Evolutionary conservation across 2,113 vertebrate species (phyloP).

Genomic region (Steatornis caripensis): DNA sequence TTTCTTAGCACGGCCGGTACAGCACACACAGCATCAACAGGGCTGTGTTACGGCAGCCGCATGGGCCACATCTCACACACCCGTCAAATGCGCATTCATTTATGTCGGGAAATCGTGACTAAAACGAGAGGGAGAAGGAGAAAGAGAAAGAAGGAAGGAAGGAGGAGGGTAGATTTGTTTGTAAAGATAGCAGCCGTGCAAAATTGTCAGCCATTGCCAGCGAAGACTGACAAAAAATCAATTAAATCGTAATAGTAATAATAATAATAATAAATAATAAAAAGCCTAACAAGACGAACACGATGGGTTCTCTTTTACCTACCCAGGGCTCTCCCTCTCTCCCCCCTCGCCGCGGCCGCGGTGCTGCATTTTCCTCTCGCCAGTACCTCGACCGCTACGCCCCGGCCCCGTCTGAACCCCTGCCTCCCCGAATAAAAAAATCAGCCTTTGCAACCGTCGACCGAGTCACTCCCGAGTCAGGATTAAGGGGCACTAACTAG

Average conservation of each 20-base stretch:
- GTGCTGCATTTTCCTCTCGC: background rate
- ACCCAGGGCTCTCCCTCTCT: background rate
- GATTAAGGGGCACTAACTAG: conserved; percentile 52
- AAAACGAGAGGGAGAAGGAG: background rate
- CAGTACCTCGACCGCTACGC: background rate
- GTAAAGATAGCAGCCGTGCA: background rate
- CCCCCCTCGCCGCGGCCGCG: background rate
- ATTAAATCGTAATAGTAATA: too few species aligned
- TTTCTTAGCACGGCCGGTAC: background rate
- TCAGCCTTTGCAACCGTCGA: background rate
- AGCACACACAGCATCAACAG: background rate
- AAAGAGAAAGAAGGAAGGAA: background rate
- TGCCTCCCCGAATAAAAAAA: background rate
- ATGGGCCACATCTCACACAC: background rate
- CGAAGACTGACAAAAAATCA: background rate
- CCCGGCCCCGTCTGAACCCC: background rate
- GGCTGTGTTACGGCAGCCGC: background rate
- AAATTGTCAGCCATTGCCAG: background rate
- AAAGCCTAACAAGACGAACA: background rate
- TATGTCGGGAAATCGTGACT: background rate
- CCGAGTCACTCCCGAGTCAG: conserved; percentile 10
- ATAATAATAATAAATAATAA: too few species aligned
- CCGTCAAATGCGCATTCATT: background rate
- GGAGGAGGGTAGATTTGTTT: background rate
- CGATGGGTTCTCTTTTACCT: background rate